Evolutionary conservation across 1,140 invertebrate genomes (phyloP), one percentile per base, ranked within the genome.

Genomic region (Macrosteles quadrilineatus): DNA sequence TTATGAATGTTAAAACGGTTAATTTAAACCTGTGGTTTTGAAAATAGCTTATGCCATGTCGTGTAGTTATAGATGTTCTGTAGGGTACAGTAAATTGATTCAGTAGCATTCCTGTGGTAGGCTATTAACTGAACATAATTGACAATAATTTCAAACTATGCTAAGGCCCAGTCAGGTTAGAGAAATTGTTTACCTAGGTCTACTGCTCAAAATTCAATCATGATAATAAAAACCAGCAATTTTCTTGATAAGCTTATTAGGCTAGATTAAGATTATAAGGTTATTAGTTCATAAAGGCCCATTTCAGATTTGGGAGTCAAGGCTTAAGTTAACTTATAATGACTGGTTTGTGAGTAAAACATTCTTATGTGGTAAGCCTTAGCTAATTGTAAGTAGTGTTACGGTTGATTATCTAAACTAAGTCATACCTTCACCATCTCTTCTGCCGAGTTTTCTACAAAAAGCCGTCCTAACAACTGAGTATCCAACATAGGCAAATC

Each of bases 401-500:
- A 40, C 17, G 36, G 6, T 40, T 9, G 36, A 40, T 17, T 40
- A 40, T n/a, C n/a, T n/a, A n/a, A n/a, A n/a, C n/a, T n/a, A n/a
- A n/a, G n/a, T n/a, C 65, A 31, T 68, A 76, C 75, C 74, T 74
- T 76, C 75, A 21, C 70, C 72, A 30, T 77, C 81, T 63, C 76
- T 73, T 32, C 78, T 63, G 2, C 77, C 75, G 27, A 81, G 63
- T 68, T 81, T 79, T 66, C 82, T 75, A 71, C 81, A 83, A 70
- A 84, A 84, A 17, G 83, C 82, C 59, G 82, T 84, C 70, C 82
- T 76, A 1, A 83, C 82, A 36, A 84, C 81, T n/a, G 82, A 83
- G 71, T 85, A 85, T 17, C 83, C 83, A 30, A 85, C 83, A 73
- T 85, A 85, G 3, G 83, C 83, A 74, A 85, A 85, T 23, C 83